Evolutionary conservation across 2,797 vertebrate species (phyloP).

Genomic region (Trachurus trachurus): DNA sequence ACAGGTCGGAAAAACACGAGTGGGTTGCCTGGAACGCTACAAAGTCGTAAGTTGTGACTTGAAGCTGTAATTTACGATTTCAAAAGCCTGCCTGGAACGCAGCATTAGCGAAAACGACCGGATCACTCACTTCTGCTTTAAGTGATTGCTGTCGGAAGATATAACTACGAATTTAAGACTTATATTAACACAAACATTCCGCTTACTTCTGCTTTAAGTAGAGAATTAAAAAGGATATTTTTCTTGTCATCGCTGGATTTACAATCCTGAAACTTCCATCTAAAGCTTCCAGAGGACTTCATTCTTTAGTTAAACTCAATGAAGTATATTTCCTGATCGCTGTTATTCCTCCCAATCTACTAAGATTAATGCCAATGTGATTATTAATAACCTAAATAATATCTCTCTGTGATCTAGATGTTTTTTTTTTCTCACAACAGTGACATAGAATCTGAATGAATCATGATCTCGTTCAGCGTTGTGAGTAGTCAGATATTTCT

Average conservation of each 20-base stretch:
- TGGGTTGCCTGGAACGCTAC: too few relatives aligned
- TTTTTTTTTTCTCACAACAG: neutral
- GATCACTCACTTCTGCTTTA: too few relatives aligned
- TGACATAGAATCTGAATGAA: neutral
- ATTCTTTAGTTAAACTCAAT: conserved; percentile 15
- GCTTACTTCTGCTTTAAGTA: too few relatives aligned
- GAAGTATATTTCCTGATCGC: neutral
- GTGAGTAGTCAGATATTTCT: neutral
- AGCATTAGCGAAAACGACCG: too few relatives aligned
- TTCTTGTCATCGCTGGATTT: neutral
- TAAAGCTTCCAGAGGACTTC: conserved; percentile 1
- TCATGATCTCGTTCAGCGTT: conserved; percentile 4
- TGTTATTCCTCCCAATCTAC: neutral
- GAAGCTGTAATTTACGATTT: too few relatives aligned
- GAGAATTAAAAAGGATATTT: conserved; percentile 6
- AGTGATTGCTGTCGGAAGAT: too few relatives aligned
- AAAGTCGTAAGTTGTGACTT: too few relatives aligned
- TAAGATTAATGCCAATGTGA: neutral
- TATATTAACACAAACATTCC: too few relatives aligned
- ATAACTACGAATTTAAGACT: too few relatives aligned
- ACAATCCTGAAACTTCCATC: neutral
- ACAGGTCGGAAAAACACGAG: too few relatives aligned
- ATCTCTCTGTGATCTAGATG: neutral
- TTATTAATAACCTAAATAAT: neutral
- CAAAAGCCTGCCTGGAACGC: too few relatives aligned